phyloP scores from a whole-genome alignment of 2,113 vertebrate species.

The Agelaius tricolor region DNA sequence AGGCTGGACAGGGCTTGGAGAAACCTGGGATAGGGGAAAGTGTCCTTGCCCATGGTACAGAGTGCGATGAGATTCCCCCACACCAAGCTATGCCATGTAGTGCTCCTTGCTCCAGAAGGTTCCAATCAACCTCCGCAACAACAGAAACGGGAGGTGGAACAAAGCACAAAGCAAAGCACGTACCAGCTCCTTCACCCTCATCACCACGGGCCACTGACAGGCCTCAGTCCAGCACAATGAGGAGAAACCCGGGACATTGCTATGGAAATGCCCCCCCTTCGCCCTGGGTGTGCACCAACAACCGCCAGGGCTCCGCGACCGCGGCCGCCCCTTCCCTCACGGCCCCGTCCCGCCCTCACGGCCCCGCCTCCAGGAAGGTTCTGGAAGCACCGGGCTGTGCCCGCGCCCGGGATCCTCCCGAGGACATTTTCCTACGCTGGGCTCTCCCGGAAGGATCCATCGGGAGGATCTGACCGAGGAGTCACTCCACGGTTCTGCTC shows the following conservation, averaged over 20 bases:
- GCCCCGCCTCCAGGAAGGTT: background rate
- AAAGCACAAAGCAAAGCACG: background rate
- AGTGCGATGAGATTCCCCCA: background rate
- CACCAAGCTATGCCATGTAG: background rate
- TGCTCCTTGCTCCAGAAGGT: background rate
- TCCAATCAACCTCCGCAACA: background rate
- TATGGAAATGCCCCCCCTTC: background rate
- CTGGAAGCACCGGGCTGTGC: background rate
- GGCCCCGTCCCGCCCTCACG: background rate
- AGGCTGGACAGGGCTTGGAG: accelerated
- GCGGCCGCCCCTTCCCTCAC: background rate
- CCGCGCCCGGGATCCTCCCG: background rate
- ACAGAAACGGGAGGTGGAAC: background rate
- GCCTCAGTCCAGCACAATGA: background rate
- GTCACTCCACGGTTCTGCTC: background rate
- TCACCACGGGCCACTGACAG: too few species aligned
- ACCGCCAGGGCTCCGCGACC: background rate
- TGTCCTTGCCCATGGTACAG: background rate
- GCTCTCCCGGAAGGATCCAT: background rate
- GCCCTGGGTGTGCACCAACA: accelerated
- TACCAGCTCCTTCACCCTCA: background rate
- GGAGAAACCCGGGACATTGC: background rate
- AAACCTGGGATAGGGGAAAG: background rate
- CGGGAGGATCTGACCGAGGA: background rate
- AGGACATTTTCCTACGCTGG: background rate